Evolutionary conservation across 2,888 invertebrate genomes (phyloP).

Genomic region (Heliconius aoede): DNA sequence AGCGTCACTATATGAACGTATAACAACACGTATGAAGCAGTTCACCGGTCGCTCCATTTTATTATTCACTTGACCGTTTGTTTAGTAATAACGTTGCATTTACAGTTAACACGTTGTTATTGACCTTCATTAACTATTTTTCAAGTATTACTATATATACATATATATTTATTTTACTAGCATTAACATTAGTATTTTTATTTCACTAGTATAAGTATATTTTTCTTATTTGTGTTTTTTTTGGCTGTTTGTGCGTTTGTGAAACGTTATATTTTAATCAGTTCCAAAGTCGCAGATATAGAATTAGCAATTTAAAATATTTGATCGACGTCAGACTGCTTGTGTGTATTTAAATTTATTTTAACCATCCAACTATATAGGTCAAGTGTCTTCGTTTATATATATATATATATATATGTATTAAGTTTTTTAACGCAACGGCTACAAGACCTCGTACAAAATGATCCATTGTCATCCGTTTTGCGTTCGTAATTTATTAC

Average conservation of each 20-base stretch:
- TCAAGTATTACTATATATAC: too few species aligned
- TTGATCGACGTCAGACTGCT: neutral
- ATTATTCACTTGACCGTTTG: slow-evolving; percentile 39
- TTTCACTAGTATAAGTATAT: too few species aligned
- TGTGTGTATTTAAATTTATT: neutral
- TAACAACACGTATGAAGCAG: neutral
- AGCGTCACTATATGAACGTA: too few species aligned
- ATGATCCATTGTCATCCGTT: slow-evolving; percentile 36
- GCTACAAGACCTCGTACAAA: slow-evolving; percentile 30
- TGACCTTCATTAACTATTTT: slow-evolving; percentile 38
- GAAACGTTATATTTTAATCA: too few species aligned
- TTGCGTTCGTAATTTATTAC: slow-evolving; percentile 13
- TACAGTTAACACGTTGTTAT: slow-evolving; percentile 31
- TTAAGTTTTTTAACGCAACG: slow-evolving; percentile 28
- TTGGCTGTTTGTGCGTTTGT: too few species aligned
- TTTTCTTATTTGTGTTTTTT: too few species aligned
- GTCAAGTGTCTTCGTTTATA: slow-evolving; percentile 16
- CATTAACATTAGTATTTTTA: too few species aligned
- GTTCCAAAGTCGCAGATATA: neutral
- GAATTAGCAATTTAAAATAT: neutral
- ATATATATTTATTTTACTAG: too few species aligned
- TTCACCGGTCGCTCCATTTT: slow-evolving; percentile 31
- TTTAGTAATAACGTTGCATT: slow-evolving; percentile 37
- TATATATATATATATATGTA: slow-evolving; percentile 12
- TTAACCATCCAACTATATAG: neutral